These are phyloP conservation scores for Timandra comae DNA, from an alignment of 2,888 invertebrate species.

Conservation along the genomic window DNA sequence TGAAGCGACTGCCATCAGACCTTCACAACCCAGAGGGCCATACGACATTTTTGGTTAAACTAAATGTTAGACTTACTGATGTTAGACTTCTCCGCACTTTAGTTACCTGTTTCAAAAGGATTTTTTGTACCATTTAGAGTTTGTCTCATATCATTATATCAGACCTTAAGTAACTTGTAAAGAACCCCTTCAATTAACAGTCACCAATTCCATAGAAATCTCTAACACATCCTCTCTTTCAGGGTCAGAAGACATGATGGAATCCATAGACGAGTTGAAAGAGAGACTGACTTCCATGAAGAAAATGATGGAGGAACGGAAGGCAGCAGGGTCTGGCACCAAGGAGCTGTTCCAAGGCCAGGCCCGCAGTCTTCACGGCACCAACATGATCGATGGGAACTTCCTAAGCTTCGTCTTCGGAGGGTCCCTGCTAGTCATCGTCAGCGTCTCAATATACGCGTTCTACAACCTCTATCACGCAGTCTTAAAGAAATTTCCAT, in stretches of 20 bases:
- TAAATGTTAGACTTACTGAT: too few species aligned
- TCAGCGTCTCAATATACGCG: conserved; percentile 89
- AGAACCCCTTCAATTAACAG: too few species aligned
- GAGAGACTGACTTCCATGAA: conserved; percentile 88
- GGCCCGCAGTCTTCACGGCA: conserved; percentile 64
- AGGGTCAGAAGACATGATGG: conserved; percentile 70
- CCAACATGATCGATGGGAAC: conserved; percentile 87
- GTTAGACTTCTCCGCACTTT: too few species aligned
- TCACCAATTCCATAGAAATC: too few species aligned
- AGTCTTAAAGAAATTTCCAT: conserved; percentile 88
- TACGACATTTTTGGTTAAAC: too few species aligned
- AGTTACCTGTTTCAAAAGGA: too few species aligned
- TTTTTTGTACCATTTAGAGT: too few species aligned
- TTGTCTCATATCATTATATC: background rate
- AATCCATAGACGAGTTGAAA: conserved; percentile 88
- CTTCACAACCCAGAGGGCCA: too few species aligned
- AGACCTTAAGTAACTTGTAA: too few species aligned
- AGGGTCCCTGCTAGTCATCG: conserved; percentile 84
- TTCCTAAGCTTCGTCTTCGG: conserved; percentile 90
- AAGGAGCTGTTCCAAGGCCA: conserved; percentile 67
- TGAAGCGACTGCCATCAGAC: too few species aligned
- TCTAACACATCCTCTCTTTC: conserved; percentile 19
- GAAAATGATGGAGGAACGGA: conserved; percentile 85
- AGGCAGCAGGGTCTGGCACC: conserved; percentile 65
- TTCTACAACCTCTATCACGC: conserved; percentile 83